Evolutionary conservation across 2,113 vertebrate species (phyloP), one percentile per base, ranked within the genome.

Genomic region (Diadophis punctatus): DNA sequence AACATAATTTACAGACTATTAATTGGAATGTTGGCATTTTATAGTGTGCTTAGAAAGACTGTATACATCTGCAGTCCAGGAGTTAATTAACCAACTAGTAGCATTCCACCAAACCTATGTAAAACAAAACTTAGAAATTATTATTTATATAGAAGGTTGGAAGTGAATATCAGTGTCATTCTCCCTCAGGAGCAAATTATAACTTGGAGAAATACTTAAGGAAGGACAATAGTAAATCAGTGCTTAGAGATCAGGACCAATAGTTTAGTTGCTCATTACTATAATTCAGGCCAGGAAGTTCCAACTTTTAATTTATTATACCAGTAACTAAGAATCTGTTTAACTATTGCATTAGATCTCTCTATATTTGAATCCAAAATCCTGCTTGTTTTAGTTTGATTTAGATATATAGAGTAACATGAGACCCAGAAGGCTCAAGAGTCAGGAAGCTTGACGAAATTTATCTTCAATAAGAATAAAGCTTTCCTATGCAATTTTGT

Each of bases 1-100:
- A 94, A 93, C 27, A 90, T 10, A 25, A 93, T 23, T 92, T 94
- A 58, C 23, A 94, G 94, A 90, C 16, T 39, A 95, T 93, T 95
- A 95, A 95, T 88, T 94, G 58, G 92, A 11, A 91, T 93, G 85
- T 20, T 96, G 94, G 58, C 87, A 93, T 96, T 96, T 96, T 96
- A 12, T 43, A 20, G 89, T n/a, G 89, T 95, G 1, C 90, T 96
- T 90, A 96, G 86, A 86, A 96, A 80, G 87, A 93, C 89, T 49
- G 27, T 89, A 92, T 84, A 90, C 87, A 89, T 22, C 48, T 94
- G 0, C 9, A 91, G 34, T 93, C 20, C 68, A 34, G 93, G 95
- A 1, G 43, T 95, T 94, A 95, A 95, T 95, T 96, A 96, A 87
- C 86, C 60, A 86, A 84, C 80, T 25, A 92, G 93, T 95, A 95